Evolutionary conservation across 2,113 vertebrate genomes (phyloP).

Genomic region (Grammomys dolichurus): DNA sequence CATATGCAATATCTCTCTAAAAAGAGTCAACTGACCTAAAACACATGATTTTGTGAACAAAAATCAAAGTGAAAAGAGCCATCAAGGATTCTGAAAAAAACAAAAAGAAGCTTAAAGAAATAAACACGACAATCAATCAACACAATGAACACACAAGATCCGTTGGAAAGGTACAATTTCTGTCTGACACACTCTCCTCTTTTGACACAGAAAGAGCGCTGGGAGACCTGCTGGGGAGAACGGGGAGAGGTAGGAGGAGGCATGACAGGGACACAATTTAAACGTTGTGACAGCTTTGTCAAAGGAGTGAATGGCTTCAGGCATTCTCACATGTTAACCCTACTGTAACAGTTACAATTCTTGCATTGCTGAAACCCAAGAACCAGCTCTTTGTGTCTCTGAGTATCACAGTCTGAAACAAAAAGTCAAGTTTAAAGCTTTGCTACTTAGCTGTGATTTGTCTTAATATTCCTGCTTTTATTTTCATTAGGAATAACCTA

Average conservation of each 20-base stretch:
- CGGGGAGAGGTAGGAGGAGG: not conserved
- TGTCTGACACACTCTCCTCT: slow-evolving; percentile 31
- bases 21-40: slow-evolving; percentile 42
- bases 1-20: slow-evolving; percentile 20
- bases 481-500: not conserved
- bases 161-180: slow-evolving; percentile 41
- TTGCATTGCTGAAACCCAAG: not conserved
- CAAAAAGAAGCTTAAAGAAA: slow-evolving; percentile 11
- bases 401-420: not conserved
- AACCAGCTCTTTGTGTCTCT: slow-evolving; percentile 36
- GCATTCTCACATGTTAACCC: slow-evolving; percentile 66
- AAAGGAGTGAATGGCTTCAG: slow-evolving; percentile 53
- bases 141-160: not conserved
- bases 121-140: slow-evolving; percentile 50
- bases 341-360: slow-evolving; percentile 39
- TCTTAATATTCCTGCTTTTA: slow-evolving; percentile 31
- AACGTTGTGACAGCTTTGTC: slow-evolving; percentile 77
- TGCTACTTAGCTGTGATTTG: slow-evolving; percentile 35
- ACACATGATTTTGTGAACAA: not conserved
- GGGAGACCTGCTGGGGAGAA: not conserved
- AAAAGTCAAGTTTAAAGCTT: slow-evolving; percentile 45
- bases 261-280: slow-evolving; percentile 49
- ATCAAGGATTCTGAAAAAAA: slow-evolving; percentile 3
- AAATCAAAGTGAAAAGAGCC: slow-evolving; percentile 54
- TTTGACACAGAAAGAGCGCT: slow-evolving; percentile 19